phyloP scores from a whole-genome alignment of 2,113 vertebrate genomes.

The Vidua chalybeata region DNA sequence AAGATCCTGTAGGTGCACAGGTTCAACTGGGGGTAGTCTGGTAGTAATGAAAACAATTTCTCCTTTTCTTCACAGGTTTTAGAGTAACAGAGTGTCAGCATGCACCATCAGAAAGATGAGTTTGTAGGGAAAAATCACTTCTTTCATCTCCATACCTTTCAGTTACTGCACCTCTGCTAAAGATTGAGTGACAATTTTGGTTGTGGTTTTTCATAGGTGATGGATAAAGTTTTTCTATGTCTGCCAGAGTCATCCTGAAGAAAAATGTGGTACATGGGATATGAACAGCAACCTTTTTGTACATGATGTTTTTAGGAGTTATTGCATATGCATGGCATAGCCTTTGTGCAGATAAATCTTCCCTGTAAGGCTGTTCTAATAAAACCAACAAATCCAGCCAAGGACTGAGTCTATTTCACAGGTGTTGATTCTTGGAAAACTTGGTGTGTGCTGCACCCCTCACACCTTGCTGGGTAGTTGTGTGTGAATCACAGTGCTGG shows the following conservation, averaged over 20 bases:
- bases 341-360: neutral
- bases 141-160: neutral
- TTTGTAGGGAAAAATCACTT: neutral
- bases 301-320: neutral
- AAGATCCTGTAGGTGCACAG: neutral
- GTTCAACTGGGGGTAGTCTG: neutral
- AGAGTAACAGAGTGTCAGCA: neutral
- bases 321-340: neutral
- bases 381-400: neutral
- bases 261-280: neutral
- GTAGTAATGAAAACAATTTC: neutral
- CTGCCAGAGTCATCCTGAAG: neutral
- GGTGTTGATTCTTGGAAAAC: neutral
- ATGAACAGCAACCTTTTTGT: neutral
- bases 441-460: neutral
- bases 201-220: neutral
- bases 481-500: neutral
- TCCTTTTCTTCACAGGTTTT: neutral
- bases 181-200: neutral
- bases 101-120: neutral
- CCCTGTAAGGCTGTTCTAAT: neutral
- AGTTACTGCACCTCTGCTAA: neutral
- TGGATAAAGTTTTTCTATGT: neutral
- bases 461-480: rapidly evolving
- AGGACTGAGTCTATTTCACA: neutral